Percentiles rank a stretch among this genome's conserved stretches.
phyloP scores from a whole-genome alignment of 2,113 vertebrate species.

The Vulpes ferrilata region DNA sequence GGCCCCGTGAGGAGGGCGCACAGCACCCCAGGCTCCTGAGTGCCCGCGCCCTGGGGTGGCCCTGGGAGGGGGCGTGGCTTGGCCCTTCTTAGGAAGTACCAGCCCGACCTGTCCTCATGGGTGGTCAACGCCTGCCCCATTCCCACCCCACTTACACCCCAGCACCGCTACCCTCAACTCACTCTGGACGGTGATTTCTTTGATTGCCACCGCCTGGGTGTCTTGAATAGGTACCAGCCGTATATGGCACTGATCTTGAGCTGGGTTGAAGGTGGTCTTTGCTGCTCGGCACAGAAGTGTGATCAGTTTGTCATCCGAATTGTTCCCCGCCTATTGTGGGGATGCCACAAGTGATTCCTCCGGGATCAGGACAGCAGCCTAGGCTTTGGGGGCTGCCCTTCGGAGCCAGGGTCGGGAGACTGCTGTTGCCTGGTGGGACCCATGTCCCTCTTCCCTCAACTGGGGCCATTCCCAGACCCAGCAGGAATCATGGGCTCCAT shows the following conservation, averaged over 20 bases:
- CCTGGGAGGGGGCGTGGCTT: neutral
- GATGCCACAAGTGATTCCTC: neutral
- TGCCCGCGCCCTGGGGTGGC: rapidly evolving
- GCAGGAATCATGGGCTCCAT: rapidly evolving
- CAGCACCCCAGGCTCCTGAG: neutral
- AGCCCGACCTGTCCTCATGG: neutral
- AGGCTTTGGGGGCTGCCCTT: neutral
- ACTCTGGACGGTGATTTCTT: slow-evolving; percentile 73
- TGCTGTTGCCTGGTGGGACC: neutral
- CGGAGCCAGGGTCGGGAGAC: neutral
- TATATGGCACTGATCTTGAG: slow-evolving; percentile 79
- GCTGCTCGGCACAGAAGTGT: slow-evolving; percentile 80
- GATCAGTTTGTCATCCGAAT: slow-evolving; percentile 46
- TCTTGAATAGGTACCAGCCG: rapidly evolving
- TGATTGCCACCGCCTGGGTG: neutral
- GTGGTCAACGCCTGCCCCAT: neutral
- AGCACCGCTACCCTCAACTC: slow-evolving; percentile 37
- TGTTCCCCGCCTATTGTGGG: neutral
- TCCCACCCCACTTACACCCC: neutral
- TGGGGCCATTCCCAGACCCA: neutral
- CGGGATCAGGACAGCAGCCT: neutral
- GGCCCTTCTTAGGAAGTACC: neutral
- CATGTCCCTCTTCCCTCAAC: neutral
- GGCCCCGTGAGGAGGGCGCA: neutral
- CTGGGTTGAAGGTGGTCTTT: slow-evolving; percentile 73